Conservation (phyloP, 1,140 invertebrate species). For the Cherax destructor region DNA sequence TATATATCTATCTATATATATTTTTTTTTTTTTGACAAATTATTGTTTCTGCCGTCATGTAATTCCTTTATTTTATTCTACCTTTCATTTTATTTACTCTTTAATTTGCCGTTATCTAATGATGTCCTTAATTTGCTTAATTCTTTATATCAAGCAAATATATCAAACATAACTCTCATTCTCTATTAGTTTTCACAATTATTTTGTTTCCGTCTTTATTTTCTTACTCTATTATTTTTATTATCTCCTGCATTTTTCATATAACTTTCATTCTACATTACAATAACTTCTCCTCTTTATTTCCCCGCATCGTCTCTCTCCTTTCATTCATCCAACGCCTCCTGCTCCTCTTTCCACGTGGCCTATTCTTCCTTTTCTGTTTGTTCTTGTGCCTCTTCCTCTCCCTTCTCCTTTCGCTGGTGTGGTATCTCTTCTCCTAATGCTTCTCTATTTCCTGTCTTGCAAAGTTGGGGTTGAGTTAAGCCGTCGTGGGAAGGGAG, state of each 20-base stretch:
- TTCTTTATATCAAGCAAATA: no score
- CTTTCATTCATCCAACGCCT: neutral
- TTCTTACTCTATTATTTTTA: neutral
- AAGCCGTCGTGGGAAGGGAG: slow-evolving; percentile 15
- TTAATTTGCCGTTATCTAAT: no score
- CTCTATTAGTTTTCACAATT: neutral
- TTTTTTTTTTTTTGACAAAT: no score
- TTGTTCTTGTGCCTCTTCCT: neutral
- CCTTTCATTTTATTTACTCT: no score
- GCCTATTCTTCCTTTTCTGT: neutral
- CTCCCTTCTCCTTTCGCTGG: neutral
- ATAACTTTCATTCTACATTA: neutral
- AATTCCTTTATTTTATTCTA: no score
- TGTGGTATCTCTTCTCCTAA: slow-evolving; percentile 28
- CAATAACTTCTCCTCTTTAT: no score
- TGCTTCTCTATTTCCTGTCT: slow-evolving; percentile 65
- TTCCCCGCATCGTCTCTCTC: neutral
- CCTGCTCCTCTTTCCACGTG: neutral
- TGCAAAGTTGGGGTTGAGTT: slow-evolving; percentile 56
- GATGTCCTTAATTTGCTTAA: no score
- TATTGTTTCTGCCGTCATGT: no score
- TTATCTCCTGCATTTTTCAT: neutral
- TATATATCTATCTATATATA: no score
- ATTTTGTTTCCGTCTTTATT: neutral
- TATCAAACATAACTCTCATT: no score